A percentile compares a stretch with the other conserved stretches of the same genome.
phyloP scores from a whole-genome alignment of 2,113 vertebrate species.

The Pionites leucogaster region DNA sequence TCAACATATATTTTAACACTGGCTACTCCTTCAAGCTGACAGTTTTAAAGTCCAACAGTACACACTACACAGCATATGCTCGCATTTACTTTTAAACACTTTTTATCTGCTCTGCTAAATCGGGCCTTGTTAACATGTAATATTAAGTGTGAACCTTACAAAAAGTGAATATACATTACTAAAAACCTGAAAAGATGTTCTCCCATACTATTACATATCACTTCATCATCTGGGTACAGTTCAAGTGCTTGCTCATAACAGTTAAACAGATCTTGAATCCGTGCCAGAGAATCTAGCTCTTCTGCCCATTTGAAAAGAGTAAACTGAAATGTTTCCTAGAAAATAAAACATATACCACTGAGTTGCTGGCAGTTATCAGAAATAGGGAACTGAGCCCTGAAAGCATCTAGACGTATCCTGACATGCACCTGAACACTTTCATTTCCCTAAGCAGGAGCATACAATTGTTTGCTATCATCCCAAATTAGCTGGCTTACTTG shows the following conservation, averaged over 20 bases:
- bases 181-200: constrained; percentile 96
- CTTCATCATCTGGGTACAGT: constrained; percentile 90
- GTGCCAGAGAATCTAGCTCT: constrained; percentile 88
- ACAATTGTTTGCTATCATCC: not conserved
- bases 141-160: not conserved
- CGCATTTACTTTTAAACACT: not conserved
- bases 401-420: not conserved
- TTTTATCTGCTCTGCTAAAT: not conserved
- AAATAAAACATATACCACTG: not conserved
- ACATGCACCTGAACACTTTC: not conserved
- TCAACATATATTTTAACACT: not conserved
- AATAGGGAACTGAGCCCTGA: not conserved
- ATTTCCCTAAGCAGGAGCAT: not conserved
- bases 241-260: constrained; percentile 96
- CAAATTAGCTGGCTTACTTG: not conserved
- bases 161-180: not conserved
- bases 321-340: constrained; percentile 93
- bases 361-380: not conserved
- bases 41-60: not conserved
- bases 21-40: not conserved
- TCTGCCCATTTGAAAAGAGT: constrained; percentile 95
- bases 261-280: constrained; percentile 91
- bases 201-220: constrained; percentile 97
- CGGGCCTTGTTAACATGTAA: not conserved
- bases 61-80: too few relatives aligned